Percentiles rank a stretch among this genome's conserved stretches.
Evolutionary conservation across 2,888 invertebrate genomes (phyloP).

Genomic region (Lypha dubia): DNA sequence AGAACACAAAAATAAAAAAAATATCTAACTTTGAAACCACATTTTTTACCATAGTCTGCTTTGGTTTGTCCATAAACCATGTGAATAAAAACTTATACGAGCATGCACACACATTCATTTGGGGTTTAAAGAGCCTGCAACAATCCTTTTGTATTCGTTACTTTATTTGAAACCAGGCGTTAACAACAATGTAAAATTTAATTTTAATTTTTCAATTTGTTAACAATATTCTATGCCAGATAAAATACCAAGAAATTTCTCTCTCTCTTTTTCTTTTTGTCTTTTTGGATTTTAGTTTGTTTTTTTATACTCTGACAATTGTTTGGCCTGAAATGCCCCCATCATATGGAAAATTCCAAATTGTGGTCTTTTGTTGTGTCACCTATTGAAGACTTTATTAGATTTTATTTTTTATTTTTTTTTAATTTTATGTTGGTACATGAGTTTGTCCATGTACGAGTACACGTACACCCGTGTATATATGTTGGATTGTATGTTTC

Average conservation of each 20-base stretch:
- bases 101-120: not conserved
- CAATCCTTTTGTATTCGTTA: not conserved
- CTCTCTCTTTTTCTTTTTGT: not conserved
- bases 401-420: conserved; percentile 29
- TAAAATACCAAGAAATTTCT: conserved; percentile 25
- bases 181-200: conserved; percentile 58
- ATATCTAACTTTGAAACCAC: not conserved
- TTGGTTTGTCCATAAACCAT: conserved; percentile 18
- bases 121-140: not conserved
- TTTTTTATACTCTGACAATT: conserved; percentile 11
- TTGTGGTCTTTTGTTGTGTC: conserved; percentile 63
- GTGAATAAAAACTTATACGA: too few relatives aligned
- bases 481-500: conserved; percentile 8
- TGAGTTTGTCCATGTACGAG: not conserved
- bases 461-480: not conserved
- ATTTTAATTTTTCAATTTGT: conserved; percentile 70
- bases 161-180: not conserved
- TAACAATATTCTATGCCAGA: conserved; percentile 51
- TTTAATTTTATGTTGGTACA: not conserved
- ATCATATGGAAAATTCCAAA: conserved; percentile 51
- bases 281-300: conserved; percentile 1
- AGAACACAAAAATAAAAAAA: not conserved
- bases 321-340: conserved; percentile 34
- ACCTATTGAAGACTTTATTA: conserved; percentile 57
- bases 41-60: conserved; percentile 1